Evolutionary conservation across 2,113 vertebrate genomes (phyloP), one percentile per base, ranked within the genome.

Genomic region (Pterocles burchelli): DNA sequence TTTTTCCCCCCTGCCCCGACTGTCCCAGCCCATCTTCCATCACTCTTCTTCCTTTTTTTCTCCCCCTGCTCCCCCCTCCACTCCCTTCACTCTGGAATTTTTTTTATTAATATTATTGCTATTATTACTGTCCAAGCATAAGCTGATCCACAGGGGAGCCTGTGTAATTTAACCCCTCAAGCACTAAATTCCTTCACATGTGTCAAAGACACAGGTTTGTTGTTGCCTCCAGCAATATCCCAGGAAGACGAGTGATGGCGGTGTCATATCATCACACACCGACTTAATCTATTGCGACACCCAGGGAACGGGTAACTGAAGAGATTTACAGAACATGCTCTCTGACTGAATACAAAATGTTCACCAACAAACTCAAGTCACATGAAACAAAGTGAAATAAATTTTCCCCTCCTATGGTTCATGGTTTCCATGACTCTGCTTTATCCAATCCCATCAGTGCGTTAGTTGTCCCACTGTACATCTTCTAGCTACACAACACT

Each of bases 161-260:
- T 94, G 91, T 95, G 87, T 96, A 96, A 97, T 96, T 97, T 97
- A 97, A 98, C 95, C 97, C 91, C 96, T 95, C 84, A 94, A 96
- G 92, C 95, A 81, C 95, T 97, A 96, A 92, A 96, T 96, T 96
- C 95, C 95, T 97, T 97, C 97, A 93, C 95, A 96, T 93, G 86
- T 97, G 95, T 94, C 96, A 98, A 96, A 97, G 96, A 97, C 94
- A 97, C 95, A 97, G 96, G 97, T 97, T 97, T 98, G 97, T 97
- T 97, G 94, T 98, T 96, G 97, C 97, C 97, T 97, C 96, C 96
- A 97, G 97, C 97, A 96, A 96, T 98, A 96, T 97, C 95, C 95
- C 90, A 92, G 92, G 87, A 97, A 97, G 96, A 96, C 95, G 76
- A 97, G 94, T 96, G 96, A 98, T 97, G 96, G 95, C 87, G 96